A percentile compares a stretch with the other conserved stretches of the same genome.
phyloP scores from a whole-genome alignment of 2,113 vertebrate genomes.

The Pachyramphus minor region DNA sequence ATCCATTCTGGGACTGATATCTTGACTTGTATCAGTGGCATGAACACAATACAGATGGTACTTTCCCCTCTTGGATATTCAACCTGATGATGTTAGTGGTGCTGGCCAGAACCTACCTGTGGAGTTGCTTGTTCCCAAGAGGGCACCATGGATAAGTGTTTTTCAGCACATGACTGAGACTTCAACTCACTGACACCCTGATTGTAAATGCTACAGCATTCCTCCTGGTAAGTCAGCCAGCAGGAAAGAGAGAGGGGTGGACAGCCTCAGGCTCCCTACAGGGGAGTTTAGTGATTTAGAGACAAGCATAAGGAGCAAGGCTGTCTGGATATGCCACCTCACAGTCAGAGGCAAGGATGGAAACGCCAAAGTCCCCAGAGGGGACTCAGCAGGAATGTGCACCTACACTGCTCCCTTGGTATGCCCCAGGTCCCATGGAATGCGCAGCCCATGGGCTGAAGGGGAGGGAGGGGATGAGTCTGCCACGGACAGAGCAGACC shows the following conservation, averaged over 20 bases:
- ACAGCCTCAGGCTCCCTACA: not conserved
- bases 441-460: not conserved
- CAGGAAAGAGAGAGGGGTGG: not conserved
- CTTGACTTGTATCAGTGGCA: not conserved
- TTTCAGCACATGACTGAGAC: not conserved
- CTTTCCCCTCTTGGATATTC: not conserved
- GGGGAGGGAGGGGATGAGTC: not conserved
- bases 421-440: not conserved
- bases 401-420: not conserved
- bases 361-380: not conserved
- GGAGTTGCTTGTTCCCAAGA: not conserved
- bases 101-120: not conserved
- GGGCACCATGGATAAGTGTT: not conserved
- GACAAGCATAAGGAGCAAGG: not conserved
- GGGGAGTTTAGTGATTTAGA: not conserved
- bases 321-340: not conserved
- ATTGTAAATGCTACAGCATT: not conserved
- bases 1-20: accelerated
- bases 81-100: not conserved
- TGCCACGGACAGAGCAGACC: not conserved
- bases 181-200: not conserved
- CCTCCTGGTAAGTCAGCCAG: not conserved
- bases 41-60: not conserved
- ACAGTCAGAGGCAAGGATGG: not conserved
- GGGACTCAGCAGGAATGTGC: not conserved